Evolutionary conservation across 2,113 vertebrate species (phyloP), one percentile per base, ranked within the genome.

Genomic region (Acinonyx jubatus): DNA sequence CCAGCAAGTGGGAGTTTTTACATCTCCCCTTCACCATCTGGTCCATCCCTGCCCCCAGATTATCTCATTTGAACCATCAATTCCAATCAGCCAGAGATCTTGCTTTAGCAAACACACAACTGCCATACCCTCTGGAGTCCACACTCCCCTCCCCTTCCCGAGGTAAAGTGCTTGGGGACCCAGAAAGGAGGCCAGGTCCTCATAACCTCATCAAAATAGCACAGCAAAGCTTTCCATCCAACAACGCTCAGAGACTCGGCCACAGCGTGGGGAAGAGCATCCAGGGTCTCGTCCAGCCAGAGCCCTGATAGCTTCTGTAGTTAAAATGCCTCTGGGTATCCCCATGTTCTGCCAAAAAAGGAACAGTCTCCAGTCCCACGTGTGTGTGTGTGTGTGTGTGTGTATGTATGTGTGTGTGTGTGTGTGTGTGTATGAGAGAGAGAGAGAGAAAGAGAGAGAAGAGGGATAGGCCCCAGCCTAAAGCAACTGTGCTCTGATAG

Each of bases 141-240:
- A 68, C 14, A 25, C 36, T 78, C 68, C 80, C 92, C 92, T 88
- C 94, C 71, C 65, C 55, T 96, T 95, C 57, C 90, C 89, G 52
- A 90, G 86, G 38, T 38, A 84, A 79, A 86, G 85, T 80, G 38
- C 90, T 76, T 92, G 33, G 97, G 97, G 97, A 98, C 92, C 83
- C 94, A 93, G 95, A 95, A 98, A 98, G 63, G 98, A 98, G 97
- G 98, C 88, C 97, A 94, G 88, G 79, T 76, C 71, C 96, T 95
- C 78, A 4, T 41, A 93, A 94, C 87, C 69, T 94, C 82, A 84
- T n/a, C 90, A 97, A 97, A 98, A 94, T 97, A 97, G 96, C 90
- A 96, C 92, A 95, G 90, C 50, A 6, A 92, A 73, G 91, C 65
- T 89, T 80, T 91, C 83, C 11, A 63, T 7, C 38, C 74, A 76